Evolutionary conservation across 2,888 invertebrate species (phyloP).

Genomic region (Stenolophus ochropezus): DNA sequence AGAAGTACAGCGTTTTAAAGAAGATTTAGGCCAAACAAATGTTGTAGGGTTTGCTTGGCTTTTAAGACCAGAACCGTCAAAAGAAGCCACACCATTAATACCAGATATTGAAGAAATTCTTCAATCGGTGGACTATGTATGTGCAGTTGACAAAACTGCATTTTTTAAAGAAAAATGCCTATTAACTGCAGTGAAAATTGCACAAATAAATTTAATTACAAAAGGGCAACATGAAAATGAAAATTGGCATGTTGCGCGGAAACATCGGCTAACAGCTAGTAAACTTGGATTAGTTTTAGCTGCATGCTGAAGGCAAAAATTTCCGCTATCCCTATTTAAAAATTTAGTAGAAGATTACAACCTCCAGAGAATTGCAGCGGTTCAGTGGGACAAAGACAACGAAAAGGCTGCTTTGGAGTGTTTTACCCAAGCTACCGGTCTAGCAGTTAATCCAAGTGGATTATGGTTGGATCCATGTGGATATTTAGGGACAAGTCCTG

Average conservation of each 20-base stretch:
- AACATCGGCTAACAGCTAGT: slow-evolving; percentile 57
- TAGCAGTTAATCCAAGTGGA: slow-evolving; percentile 41
- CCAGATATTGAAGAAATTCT: slow-evolving; percentile 41
- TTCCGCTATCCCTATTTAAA: no score
- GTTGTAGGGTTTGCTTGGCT: slow-evolving; percentile 59
- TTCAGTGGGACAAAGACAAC: slow-evolving; percentile 61
- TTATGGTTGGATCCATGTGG: slow-evolving; percentile 58
- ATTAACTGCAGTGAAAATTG: slow-evolving; percentile 21
- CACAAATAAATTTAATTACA: slow-evolving; percentile 40
- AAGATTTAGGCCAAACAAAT: slow-evolving; percentile 1
- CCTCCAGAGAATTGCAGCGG: slow-evolving; percentile 48
- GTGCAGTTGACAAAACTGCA: slow-evolving; percentile 18
- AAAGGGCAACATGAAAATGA: slow-evolving; percentile 54
- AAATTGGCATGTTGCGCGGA: slow-evolving; percentile 59
- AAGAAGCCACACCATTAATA: slow-evolving; percentile 1
- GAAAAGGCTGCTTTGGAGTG: slow-evolving; percentile 53
- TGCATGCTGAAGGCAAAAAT: slow-evolving; percentile 38
- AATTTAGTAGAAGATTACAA: no score
- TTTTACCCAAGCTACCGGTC: slow-evolving; percentile 19
- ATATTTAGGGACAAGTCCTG: slow-evolving; percentile 59
- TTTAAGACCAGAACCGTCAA: slow-evolving; percentile 33
- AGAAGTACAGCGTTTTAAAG: slow-evolving; percentile 20
- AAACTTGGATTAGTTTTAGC: slow-evolving; percentile 58
- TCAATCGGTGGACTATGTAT: slow-evolving; percentile 44
- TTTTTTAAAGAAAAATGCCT: slow-evolving; percentile 9